phyloP scores from a whole-genome alignment of 2,797 vertebrate genomes.

The Melanotaenia trifasciata region DNA sequence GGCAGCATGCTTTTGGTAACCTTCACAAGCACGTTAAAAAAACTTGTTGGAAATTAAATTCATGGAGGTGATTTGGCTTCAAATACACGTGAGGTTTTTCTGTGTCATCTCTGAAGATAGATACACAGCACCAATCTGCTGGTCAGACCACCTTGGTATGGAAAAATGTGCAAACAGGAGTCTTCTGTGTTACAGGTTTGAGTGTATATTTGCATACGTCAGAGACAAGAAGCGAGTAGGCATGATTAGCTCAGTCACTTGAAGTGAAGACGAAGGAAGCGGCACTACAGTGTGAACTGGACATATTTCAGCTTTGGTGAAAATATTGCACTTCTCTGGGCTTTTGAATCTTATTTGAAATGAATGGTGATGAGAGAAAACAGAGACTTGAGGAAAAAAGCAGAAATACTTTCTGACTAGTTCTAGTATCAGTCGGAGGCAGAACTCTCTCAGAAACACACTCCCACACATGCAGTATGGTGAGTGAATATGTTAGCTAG shows the following conservation, averaged over 20 bases:
- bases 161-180: slow-evolving; percentile 9
- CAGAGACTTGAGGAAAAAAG: neutral
- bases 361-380: slow-evolving; percentile 1
- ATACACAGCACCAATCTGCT: neutral
- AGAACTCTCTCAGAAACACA: neutral
- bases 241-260: slow-evolving; percentile 8
- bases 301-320: slow-evolving; percentile 7
- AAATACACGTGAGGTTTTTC: slow-evolving; percentile 2
- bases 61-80: slow-evolving; percentile 28
- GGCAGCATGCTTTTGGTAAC: slow-evolving; percentile 16
- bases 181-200: slow-evolving; percentile 3
- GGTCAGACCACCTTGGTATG: slow-evolving; percentile 2
- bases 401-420: neutral
- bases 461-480: neutral
- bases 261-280: slow-evolving; percentile 9
- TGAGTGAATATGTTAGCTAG: neutral
- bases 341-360: slow-evolving; percentile 21
- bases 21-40: slow-evolving; percentile 8
- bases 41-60: slow-evolving; percentile 42
- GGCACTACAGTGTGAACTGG: slow-evolving; percentile 4
- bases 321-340: neutral
- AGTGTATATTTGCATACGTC: neutral
- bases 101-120: slow-evolving; percentile 8
- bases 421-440: slow-evolving; percentile 4
- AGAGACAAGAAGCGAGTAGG: neutral